Evolutionary conservation across 2,797 vertebrate genomes (phyloP).

Genomic region (Chaetophractus vellerosus): DNA sequence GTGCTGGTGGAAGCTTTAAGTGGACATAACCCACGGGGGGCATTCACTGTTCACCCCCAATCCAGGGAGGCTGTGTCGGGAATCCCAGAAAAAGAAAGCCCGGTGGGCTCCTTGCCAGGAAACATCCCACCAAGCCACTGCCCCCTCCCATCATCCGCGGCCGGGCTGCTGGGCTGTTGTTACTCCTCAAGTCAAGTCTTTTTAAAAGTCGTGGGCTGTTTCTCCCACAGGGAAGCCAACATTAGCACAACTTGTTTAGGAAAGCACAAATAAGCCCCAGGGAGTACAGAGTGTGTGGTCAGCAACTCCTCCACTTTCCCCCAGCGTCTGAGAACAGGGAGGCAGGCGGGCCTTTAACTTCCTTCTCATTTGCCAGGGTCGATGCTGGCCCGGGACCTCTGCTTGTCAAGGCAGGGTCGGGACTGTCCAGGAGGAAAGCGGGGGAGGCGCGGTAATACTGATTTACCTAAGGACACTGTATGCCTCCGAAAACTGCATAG

Average conservation of each 20-base stretch:
- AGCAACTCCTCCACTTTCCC: fast-evolving
- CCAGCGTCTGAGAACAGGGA: fast-evolving
- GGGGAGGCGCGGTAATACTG: background rate
- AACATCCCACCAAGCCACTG: fast-evolving
- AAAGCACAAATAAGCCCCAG: conserved; percentile 36
- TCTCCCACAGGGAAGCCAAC: background rate
- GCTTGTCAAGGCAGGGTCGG: background rate
- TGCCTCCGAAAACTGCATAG: fast-evolving
- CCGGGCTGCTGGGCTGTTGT: background rate
- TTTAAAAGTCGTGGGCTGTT: background rate
- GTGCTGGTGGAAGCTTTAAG: background rate
- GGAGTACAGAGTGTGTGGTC: background rate
- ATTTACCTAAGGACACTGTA: background rate
- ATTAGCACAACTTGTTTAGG: background rate
- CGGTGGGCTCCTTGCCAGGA: background rate
- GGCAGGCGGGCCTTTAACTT: background rate
- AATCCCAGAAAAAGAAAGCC: background rate
- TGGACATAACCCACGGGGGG: too few relatives aligned
- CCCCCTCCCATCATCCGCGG: background rate
- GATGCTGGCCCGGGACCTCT: background rate
- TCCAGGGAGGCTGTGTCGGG: background rate
- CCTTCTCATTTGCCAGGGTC: fast-evolving
- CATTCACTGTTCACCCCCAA: too few relatives aligned
- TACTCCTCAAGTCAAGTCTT: background rate
- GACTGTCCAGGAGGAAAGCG: background rate